Base-by-base conservation (phyloP, 2,888 invertebrate genomes). In the Drosophila stalkeri region DNA sequence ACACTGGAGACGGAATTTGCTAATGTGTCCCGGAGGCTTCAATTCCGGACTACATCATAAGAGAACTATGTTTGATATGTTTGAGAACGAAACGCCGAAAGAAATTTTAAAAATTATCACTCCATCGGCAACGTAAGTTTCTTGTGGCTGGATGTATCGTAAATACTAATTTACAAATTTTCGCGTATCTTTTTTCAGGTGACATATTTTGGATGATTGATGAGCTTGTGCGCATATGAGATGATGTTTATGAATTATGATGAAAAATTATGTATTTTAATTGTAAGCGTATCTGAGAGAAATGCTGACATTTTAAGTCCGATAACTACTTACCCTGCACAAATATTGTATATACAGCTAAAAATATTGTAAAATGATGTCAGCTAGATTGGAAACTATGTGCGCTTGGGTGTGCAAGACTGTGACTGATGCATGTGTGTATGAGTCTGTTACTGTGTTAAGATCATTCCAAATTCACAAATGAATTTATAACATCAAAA, bases 111-210 rank as follows among this genome's bases (percentile, higher is more conserved):
- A 55, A 67, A 46, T 64, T 31, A 81, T 81, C 76, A 85, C 84
- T 84, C 41, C 41, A 14, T 81, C 77, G 75, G 68, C 70, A 81
- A 84, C 68, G 89, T 85, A 89, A 87, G 85, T 89, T 77, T 37
- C 14, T 0, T 23, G n/a, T 20, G 4, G 27, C 11, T 11, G 3
- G 27, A 16, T 11, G 3, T 3, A 18, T 33, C 18, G n/a, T 20
- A 39, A 16, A 54, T 11, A 54, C 2, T 37, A 16, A 8, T 37
- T 1, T 44, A 16, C 35, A 1, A 35, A 12, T 3, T 43, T 14
- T 20, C 20, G 1, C 16, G 5, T 14, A 8, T 33, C 12, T 43
- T 14, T 67, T 73, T 41, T 67, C 67, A 60, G 77, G 67, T 74
- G 18, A 27, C 39, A 31, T 18, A 64, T 67, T 69, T 64, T 63